These are phyloP conservation scores for Drosophila mauritiana DNA, from an alignment of 1,140 invertebrate genomes.

Conservation along the genomic window DNA sequence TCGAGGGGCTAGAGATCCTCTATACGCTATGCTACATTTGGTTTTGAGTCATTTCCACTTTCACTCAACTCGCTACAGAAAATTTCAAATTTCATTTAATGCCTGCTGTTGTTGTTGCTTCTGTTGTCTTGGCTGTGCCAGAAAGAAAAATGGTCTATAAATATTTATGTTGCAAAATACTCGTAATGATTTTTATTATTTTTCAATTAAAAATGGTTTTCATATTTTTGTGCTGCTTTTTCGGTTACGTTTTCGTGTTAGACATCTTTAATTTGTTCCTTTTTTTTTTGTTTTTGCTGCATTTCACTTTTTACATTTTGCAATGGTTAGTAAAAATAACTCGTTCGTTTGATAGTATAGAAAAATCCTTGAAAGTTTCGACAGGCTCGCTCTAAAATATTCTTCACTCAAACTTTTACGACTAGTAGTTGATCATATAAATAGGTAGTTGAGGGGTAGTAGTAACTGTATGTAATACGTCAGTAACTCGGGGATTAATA, in stretches of 20 bases:
- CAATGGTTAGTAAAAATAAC: slow-evolving; percentile 76
- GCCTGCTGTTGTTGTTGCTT: slow-evolving; percentile 43
- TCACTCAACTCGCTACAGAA: slow-evolving; percentile 58
- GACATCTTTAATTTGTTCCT: slow-evolving; percentile 58
- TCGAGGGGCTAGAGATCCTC: slow-evolving; percentile 55
- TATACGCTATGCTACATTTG: slow-evolving; percentile 14
- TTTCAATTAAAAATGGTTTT: slow-evolving; percentile 67
- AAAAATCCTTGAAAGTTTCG: slow-evolving; percentile 49
- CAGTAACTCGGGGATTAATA: slow-evolving; percentile 62
- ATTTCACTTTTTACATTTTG: slow-evolving; percentile 58
- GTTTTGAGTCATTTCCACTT: slow-evolving; percentile 39
- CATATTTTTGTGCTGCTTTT: slow-evolving; percentile 23
- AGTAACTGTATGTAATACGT: slow-evolving; percentile 59
- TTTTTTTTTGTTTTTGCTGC: slow-evolving; percentile 50
- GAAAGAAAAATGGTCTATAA: slow-evolving; percentile 76
- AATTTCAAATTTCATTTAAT: slow-evolving; percentile 26
- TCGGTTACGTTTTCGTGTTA: slow-evolving; percentile 58
- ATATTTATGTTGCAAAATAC: slow-evolving; percentile 81
- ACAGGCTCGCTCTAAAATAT: slow-evolving; percentile 58
- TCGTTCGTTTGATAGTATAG: slow-evolving; percentile 62
- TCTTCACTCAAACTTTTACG: slow-evolving; percentile 73
- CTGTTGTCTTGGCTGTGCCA: slow-evolving; percentile 57
- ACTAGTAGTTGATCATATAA: slow-evolving; percentile 69
- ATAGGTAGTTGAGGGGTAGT: slow-evolving; percentile 48
- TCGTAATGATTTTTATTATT: slow-evolving; percentile 78